Conservation (phyloP, 1,140 invertebrate genomes). For the Ericerus pela region DNA sequence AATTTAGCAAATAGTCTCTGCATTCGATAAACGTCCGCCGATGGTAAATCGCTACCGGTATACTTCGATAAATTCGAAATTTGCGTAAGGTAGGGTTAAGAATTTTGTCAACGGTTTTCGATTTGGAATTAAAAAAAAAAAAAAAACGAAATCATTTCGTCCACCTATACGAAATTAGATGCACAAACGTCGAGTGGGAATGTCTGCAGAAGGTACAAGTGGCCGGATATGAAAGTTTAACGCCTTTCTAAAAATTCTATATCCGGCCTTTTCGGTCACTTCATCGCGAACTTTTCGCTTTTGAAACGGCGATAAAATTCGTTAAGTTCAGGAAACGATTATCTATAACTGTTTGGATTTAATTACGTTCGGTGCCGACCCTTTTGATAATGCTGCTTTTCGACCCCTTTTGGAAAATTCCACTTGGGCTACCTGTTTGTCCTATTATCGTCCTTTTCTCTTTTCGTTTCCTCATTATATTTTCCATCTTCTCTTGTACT, state of each 20-base stretch:
- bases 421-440: conserved; percentile 1
- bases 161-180: too few relatives aligned
- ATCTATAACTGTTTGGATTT: conserved; percentile 3
- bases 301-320: conserved; percentile 2
- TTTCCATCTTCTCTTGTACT: neutral
- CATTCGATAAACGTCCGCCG: too few relatives aligned
- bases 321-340: conserved; percentile 12
- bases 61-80: too few relatives aligned
- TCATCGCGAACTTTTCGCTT: conserved; percentile 5
- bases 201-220: too few relatives aligned
- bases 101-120: too few relatives aligned
- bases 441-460: neutral
- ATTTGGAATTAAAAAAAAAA: too few relatives aligned
- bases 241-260: neutral
- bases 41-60: too few relatives aligned
- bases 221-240: conserved; percentile 6
- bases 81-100: too few relatives aligned
- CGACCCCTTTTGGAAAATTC: neutral
- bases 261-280: conserved; percentile 8
- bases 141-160: too few relatives aligned
- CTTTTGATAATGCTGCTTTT: neutral
- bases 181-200: too few relatives aligned
- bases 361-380: neutral
- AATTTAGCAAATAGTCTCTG: too few relatives aligned
- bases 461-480: neutral